Percentiles rank a stretch among this genome's conserved stretches.
Conservation (phyloP, 2,113 vertebrate genomes). For the Chiloscyllium plagiosum region DNA sequence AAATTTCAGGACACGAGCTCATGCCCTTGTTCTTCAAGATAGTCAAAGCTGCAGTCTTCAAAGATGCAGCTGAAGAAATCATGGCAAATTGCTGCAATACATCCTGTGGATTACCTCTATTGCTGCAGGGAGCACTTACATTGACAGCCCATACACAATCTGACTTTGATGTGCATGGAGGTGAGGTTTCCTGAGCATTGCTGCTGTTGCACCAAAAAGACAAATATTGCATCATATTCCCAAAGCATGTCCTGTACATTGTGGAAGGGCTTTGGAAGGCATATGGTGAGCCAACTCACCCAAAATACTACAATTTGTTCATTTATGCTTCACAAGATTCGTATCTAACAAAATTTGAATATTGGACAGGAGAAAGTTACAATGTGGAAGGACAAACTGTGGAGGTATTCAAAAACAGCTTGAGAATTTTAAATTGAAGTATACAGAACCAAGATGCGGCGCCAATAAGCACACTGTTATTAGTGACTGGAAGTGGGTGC, state of each 20-base stretch:
- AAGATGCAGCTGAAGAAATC: background rate
- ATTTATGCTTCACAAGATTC: background rate
- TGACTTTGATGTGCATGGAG: background rate
- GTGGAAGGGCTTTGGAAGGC: background rate
- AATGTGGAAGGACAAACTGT: background rate
- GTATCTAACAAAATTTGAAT: background rate
- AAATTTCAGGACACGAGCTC: background rate
- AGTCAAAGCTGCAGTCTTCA: background rate
- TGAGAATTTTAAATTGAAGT: background rate
- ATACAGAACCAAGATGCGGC: background rate
- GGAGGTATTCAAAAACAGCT: background rate
- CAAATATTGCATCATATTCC: background rate
- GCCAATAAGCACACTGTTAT: background rate
- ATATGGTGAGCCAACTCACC: background rate
- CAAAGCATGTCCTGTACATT: background rate
- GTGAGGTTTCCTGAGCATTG: background rate
- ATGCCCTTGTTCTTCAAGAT: background rate
- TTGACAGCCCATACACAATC: background rate
- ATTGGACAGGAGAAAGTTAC: background rate
- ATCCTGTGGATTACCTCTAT: background rate
- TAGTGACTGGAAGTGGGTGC: background rate
- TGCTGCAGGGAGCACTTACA: background rate
- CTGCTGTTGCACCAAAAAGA: background rate
- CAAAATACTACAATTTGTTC: background rate
- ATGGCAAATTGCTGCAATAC: background rate